A percentile compares a stretch with the other conserved stretches of the same genome.
These are phyloP conservation scores for Caenorhabditis afra DNA, from an alignment of 2,888 invertebrate genomes.

Conservation along the genomic window DNA sequence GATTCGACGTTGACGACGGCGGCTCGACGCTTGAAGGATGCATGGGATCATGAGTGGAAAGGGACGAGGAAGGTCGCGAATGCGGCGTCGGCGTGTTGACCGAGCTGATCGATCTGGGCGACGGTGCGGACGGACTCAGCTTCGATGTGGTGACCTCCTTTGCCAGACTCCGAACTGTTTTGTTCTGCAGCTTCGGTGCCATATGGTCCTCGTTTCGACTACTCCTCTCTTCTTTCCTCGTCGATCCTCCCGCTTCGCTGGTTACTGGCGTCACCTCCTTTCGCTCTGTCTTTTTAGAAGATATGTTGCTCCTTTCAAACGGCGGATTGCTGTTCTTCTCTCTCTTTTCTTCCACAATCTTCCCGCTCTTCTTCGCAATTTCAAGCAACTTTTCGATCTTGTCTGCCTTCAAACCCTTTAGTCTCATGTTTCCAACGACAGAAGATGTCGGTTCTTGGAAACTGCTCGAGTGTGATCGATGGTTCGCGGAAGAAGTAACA, in stretches of 20 bases:
- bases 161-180: constrained; percentile 19
- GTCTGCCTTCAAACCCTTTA: constrained; percentile 17
- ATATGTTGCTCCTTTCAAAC: too few relatives aligned
- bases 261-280: background rate
- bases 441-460: background rate
- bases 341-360: constrained; percentile 15
- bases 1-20: constrained; percentile 10
- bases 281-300: background rate
- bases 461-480: background rate
- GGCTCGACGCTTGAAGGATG: background rate
- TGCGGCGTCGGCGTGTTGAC: constrained; percentile 32
- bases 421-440: constrained; percentile 2
- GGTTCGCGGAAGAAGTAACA: background rate
- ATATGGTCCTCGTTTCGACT: too few relatives aligned
- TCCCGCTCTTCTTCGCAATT: constrained; percentile 22
- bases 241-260: background rate
- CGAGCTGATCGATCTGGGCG: constrained; percentile 9
- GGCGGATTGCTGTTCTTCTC: background rate
- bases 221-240: background rate
- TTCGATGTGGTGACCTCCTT: background rate
- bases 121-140: constrained; percentile 9
- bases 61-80: constrained; percentile 34
- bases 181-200: constrained; percentile 11
- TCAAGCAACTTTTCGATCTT: constrained; percentile 32
- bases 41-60: constrained; percentile 25